Evolutionary conservation across 2,888 invertebrate genomes (phyloP).

Genomic region (Lasius fuliginosus): DNA sequence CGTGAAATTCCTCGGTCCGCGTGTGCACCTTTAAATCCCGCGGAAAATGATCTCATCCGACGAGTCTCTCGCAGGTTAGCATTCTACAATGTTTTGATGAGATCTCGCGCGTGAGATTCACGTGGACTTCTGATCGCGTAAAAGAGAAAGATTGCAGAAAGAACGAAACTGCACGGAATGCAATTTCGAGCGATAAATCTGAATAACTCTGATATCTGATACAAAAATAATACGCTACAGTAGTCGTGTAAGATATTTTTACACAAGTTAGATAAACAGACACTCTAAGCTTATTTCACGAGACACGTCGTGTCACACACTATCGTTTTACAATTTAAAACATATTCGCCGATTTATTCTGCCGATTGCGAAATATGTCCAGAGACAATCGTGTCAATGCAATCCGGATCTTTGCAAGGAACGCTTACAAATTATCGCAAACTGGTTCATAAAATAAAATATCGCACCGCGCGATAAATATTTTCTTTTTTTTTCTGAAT

Average conservation of each 20-base stretch:
- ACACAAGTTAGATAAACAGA: background rate
- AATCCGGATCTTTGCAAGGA: constrained; percentile 43
- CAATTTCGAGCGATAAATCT: background rate
- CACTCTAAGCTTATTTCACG: background rate
- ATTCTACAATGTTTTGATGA: background rate
- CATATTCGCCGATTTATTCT: background rate
- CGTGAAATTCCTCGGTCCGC: background rate
- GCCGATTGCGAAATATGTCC: background rate
- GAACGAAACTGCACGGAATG: background rate
- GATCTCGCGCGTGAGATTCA: background rate
- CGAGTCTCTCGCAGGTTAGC: background rate
- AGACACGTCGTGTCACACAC: background rate
- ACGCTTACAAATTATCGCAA: constrained; percentile 57
- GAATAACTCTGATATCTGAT: background rate
- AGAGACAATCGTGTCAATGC: background rate
- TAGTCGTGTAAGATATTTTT: background rate
- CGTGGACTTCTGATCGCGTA: background rate
- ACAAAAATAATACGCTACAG: background rate
- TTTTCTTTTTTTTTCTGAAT: constrained; percentile 20
- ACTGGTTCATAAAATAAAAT: constrained; percentile 62
- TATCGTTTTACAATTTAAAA: background rate
- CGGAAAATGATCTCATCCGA: background rate
- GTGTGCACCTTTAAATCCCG: constrained; percentile 1
- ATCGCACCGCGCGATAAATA: constrained; percentile 25
- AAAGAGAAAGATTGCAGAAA: background rate